Conservation (phyloP, 2,888 invertebrate species). For the Trichogramma evanescens region DNA sequence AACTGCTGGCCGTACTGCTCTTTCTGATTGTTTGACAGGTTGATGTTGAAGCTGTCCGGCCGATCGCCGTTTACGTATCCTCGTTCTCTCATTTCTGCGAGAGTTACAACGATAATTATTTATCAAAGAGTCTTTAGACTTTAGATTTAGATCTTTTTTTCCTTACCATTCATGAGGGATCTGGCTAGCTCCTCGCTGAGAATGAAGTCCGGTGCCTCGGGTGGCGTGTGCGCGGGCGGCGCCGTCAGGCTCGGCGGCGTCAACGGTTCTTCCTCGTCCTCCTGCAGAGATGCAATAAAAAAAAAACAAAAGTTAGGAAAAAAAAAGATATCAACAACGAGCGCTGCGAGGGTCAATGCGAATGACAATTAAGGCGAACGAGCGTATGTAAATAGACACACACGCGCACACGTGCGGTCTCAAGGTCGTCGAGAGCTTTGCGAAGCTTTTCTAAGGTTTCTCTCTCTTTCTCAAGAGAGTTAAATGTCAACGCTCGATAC, state of each 20-base stretch:
- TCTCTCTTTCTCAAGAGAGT: too few species aligned
- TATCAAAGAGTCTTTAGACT: background rate
- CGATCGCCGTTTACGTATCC: constrained; percentile 33
- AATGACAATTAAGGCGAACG: too few species aligned
- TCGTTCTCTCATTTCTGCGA: constrained; percentile 28
- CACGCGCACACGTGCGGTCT: too few species aligned
- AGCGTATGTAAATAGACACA: too few species aligned
- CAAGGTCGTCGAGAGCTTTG: too few species aligned
- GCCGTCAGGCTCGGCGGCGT: constrained; percentile 71
- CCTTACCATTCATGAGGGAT: constrained; percentile 34
- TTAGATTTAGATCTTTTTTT: too few species aligned
- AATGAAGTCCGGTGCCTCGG: constrained; percentile 54
- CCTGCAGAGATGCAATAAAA: constrained; percentile 10
- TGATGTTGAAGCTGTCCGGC: constrained; percentile 59
- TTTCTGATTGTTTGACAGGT: constrained; percentile 64
- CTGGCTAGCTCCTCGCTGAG: constrained; percentile 43
- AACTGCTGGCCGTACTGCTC: constrained; percentile 71
- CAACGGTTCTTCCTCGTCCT: constrained; percentile 33
- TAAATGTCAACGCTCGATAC: too few species aligned
- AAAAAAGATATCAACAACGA: too few species aligned
- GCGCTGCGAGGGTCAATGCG: background rate
- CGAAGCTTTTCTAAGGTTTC: too few species aligned
- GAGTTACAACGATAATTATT: constrained; percentile 10
- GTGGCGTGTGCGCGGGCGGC: constrained; percentile 68
- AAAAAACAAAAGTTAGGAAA: background rate